Base-by-base conservation (phyloP, 1,140 invertebrate genomes). In the Heliconius congener region DNA sequence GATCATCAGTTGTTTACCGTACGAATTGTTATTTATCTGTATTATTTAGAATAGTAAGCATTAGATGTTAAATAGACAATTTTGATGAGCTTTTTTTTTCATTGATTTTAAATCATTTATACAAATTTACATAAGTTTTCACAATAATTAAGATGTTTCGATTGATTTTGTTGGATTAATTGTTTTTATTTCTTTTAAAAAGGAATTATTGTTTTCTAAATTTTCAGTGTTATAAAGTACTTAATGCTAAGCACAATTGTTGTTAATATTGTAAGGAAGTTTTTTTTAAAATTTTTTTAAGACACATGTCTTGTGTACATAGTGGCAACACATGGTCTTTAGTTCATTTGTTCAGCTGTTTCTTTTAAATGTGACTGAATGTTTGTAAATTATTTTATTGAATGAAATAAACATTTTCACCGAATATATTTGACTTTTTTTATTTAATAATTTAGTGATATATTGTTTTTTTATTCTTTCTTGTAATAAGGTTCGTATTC, bases 191-290 rank as follows among this genome's bases (percentile, higher is more conserved):
- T 73, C 77, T 79, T 79, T 74, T 27, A 19, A 70, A 79, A 74
- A 74, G 77, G 77, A 79, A 74, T 66, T 39, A n/a, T 78, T 34
- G 52, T 79, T 66, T 50, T 74, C 39, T 27, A 81, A 74, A 71
- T 81, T 77, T 50, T n/a, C 50, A 46, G 19, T 73, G 52, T 73
- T 70, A 70, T 81, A 46, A 73, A 46, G 82, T 83, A 83, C 82
- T 81, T 83, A 83, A 83, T 81, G 82, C 76, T 19, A 73, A 80
- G 80, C 78, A 78, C 55, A 76, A 76, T 81, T 37, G 55, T 80
- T 80, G 23, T 52, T 72, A 55, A 66, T 11, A 66, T 66, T 27
- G 9, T 66, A 66, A 23, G n/a, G 19, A 60, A 60, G 8, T 46
- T 23, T 9, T 27, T 27, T 66, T 23, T 13, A 23, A 23, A 23